Base-by-base conservation (phyloP, 2,113 vertebrate species). In the Malurus alboscapulatus region DNA sequence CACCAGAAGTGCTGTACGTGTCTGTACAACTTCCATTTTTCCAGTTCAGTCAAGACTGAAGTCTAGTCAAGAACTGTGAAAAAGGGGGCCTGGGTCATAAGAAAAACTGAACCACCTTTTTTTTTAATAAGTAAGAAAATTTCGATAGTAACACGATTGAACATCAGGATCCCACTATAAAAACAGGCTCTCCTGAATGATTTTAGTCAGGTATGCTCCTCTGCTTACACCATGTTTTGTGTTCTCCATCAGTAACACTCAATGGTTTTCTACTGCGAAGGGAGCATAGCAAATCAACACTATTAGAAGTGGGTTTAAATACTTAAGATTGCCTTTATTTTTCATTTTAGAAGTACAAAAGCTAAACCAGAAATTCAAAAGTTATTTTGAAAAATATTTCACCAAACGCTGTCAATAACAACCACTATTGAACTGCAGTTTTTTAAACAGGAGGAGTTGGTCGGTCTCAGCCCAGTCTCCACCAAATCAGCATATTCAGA, bases 381-480 rank as follows among this genome's bases (percentile, higher is more conserved):
- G 3, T 18, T 55, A 42, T 68, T 87, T 45, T 44, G 32, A 77
- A 59, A 62, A 14, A 25, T 11, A 63, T 48, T 21, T 53, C 47
- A 62, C 7, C 26, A 61, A 26, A 84, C 50, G 7, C 12, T 57
- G 32, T 30, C 7, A 53, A 55, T 22, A 61, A 75, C 86, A 62
- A 26, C 0, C 12, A 44, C 36, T 57, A 40, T 10, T 0, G 0
- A 38, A 66, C 19, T 12, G 12, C 26, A 75, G 36, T 36, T 88
- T 59, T 45, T 66, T n/a, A 40, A 90, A 77, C 32, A 21, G 54
- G 10, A 93, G 67, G 47, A 76, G 45, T 2, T 58, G 30, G 27
- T 47, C 75, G 24, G 51, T 76, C 58, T 85, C 58, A 63, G n/a
- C 29, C 53, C 47, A 63, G 47, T 42, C 78, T 69, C 38, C 15